These are phyloP conservation scores for Anableps anableps DNA, from an alignment of 2,797 vertebrate genomes.

Conservation along the genomic window DNA sequence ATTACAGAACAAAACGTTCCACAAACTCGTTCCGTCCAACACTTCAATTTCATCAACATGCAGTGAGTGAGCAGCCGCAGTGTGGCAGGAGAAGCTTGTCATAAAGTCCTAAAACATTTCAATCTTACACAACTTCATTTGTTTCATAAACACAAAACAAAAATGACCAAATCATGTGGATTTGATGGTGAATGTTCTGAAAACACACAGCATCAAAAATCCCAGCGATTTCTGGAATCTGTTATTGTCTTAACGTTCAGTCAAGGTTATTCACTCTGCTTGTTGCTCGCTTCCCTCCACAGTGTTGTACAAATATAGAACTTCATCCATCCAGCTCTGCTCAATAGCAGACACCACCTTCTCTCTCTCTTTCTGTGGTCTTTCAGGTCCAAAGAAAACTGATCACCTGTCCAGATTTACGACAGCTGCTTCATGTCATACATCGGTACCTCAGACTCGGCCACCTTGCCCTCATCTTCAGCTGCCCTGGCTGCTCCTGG, in stretches of 20 bases:
- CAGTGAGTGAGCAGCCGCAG: conserved; percentile 30
- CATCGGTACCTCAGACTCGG: conserved; percentile 84
- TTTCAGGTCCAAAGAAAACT: conserved; percentile 51
- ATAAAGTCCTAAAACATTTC: conserved; percentile 23
- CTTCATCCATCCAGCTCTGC: conserved; percentile 16
- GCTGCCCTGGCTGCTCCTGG: conserved; percentile 79
- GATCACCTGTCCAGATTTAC: conserved; percentile 56
- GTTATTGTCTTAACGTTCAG: conserved; percentile 22
- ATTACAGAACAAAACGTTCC: conserved; percentile 11
- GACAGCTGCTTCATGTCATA: conserved; percentile 92
- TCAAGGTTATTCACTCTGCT: conserved; percentile 10
- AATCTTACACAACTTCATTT: conserved; percentile 27
- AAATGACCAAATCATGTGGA: neutral
- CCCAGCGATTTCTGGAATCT: conserved; percentile 3
- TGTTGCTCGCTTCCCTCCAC: conserved; percentile 26
- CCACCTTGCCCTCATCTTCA: conserved; percentile 79
- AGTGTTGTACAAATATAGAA: conserved; percentile 15
- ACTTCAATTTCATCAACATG: conserved; percentile 49
- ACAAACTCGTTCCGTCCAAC: conserved; percentile 10
- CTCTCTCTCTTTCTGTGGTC: conserved; percentile 26
- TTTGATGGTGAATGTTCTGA: conserved; percentile 27
- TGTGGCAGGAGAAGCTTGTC: neutral
- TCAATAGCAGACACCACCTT: neutral
- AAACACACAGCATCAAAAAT: neutral
- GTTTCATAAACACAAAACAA: conserved; percentile 50